These are phyloP conservation scores for Indicator indicator DNA, from an alignment of 2,113 vertebrate genomes.

Conservation along the genomic window DNA sequence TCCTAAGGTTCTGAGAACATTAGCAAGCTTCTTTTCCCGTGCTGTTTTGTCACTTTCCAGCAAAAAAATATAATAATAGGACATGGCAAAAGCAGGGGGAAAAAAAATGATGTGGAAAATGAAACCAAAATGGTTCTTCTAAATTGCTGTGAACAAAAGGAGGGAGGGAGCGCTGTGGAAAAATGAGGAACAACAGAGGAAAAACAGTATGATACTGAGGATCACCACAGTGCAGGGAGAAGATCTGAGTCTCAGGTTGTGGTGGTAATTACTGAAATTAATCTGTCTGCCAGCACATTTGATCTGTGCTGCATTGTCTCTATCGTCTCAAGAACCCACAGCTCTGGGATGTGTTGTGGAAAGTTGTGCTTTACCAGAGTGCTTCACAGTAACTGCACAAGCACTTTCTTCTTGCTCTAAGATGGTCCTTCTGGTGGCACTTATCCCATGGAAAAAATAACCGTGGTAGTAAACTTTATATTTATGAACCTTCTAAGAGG, in stretches of 20 bases:
- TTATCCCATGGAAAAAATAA: not conserved
- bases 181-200: not conserved
- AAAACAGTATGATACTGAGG: not conserved
- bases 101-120: not conserved
- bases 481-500: not conserved
- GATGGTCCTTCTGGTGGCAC: not conserved
- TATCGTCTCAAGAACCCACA: not conserved
- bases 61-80: not conserved
- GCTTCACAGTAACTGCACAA: not conserved
- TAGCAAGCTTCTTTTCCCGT: not conserved
- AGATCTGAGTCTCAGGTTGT: not conserved
- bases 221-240: rapidly evolving
- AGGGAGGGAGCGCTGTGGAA: not conserved
- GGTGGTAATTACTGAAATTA: not conserved
- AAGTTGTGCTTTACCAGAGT: not conserved
- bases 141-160: not conserved
- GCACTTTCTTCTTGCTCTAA: not conserved
- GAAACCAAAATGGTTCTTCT: not conserved
- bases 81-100: not conserved
- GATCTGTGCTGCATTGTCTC: not conserved
- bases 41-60: not conserved
- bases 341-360: not conserved
- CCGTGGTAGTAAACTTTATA: not conserved
- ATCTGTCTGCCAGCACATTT: not conserved
- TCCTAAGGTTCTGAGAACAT: not conserved